Conservation (phyloP, 1,140 invertebrate species). For the Chironomus tepperi region DNA sequence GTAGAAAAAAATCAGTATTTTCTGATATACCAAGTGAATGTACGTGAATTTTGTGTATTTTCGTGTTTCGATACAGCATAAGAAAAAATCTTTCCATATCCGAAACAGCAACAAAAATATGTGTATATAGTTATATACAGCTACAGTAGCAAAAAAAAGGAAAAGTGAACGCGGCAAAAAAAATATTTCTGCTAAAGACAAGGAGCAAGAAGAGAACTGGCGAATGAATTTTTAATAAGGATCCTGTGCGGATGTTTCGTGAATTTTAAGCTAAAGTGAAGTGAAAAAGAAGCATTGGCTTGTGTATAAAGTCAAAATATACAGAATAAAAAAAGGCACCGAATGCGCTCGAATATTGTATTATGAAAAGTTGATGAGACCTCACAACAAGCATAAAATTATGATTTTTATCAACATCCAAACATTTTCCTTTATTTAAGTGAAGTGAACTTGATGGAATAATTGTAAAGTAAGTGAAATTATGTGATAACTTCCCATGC, state of each 20-base stretch:
- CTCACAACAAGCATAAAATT: too few species aligned
- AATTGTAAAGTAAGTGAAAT: too few species aligned
- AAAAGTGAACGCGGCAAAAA: background rate
- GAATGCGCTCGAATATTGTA: too few species aligned
- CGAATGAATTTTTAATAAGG: constrained; percentile 3
- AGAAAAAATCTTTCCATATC: too few species aligned
- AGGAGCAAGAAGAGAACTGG: background rate
- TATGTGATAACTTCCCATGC: too few species aligned
- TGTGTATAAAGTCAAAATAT: too few species aligned
- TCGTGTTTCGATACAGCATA: background rate
- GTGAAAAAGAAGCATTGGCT: background rate
- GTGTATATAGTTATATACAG: background rate
- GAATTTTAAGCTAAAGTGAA: background rate
- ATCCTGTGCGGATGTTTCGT: constrained; percentile 11
- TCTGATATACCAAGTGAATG: constrained; percentile 6
- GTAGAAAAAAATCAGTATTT: background rate
- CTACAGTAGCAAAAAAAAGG: background rate
- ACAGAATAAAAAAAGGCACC: too few species aligned
- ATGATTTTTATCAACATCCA: too few species aligned
- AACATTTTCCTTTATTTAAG: too few species aligned
- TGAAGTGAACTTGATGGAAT: too few species aligned
- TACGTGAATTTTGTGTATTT: background rate
- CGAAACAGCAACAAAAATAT: too few species aligned
- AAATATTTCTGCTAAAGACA: background rate
- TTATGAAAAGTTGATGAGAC: too few species aligned